phyloP scores from a whole-genome alignment of 1,140 invertebrate genomes.

The Drosophila tsacasi region DNA sequence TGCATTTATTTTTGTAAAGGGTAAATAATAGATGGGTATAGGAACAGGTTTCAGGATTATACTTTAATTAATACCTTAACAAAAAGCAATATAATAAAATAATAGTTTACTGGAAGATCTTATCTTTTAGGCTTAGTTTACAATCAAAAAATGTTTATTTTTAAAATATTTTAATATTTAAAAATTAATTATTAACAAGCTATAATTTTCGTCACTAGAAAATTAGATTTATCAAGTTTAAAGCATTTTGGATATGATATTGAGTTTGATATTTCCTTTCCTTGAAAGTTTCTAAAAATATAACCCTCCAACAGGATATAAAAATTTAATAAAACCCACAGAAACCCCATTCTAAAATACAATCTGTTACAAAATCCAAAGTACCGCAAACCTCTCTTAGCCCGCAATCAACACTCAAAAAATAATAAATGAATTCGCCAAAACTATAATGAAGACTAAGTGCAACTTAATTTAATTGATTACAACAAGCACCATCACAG shows the following conservation, averaged over 20 bases:
- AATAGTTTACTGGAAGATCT: too few relatives aligned
- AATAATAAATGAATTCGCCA: constrained; percentile 25
- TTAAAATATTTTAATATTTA: too few relatives aligned
- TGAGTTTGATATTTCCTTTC: too few relatives aligned
- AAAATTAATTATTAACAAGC: too few relatives aligned
- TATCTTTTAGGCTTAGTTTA: too few relatives aligned
- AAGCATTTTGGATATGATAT: too few relatives aligned
- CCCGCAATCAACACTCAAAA: neutral
- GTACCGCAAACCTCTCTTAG: neutral
- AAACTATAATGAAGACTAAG: constrained; percentile 41
- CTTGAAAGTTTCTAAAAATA: too few relatives aligned
- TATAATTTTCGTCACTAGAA: too few relatives aligned
- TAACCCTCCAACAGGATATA: neutral
- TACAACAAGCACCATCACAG: constrained; percentile 57
- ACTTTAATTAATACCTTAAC: neutral
- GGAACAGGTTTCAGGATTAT: neutral
- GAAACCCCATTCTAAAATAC: neutral
- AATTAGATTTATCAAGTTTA: too few relatives aligned
- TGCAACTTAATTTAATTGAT: constrained; percentile 55
- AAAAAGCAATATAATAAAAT: neutral
- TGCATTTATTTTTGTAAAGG: neutral
- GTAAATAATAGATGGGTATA: neutral
- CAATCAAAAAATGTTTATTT: too few relatives aligned
- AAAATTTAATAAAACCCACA: neutral
- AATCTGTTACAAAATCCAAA: too few relatives aligned